Conservation (phyloP, 2,888 invertebrate species). For the Formica aserva region DNA sequence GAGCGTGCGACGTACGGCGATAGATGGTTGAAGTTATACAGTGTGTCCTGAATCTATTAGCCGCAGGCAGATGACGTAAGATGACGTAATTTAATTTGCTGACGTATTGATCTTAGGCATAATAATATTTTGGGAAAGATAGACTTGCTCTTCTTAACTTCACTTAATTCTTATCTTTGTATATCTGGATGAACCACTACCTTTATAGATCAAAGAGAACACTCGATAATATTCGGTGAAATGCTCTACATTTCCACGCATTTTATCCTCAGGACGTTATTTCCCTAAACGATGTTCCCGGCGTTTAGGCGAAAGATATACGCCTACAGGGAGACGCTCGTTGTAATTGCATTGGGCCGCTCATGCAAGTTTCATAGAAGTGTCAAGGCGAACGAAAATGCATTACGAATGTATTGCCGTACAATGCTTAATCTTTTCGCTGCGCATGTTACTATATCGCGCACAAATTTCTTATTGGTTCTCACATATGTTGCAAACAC, state of each 20-base stretch:
- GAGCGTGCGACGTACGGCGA: slow-evolving; percentile 1
- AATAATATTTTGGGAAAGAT: background rate
- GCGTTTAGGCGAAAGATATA: slow-evolving; percentile 5
- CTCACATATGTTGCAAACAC: background rate
- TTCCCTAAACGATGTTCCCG: background rate
- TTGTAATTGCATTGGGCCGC: slow-evolving; percentile 30
- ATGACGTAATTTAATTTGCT: slow-evolving; percentile 6
- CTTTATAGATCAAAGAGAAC: background rate
- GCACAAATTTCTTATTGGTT: background rate
- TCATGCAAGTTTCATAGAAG: slow-evolving; percentile 31
- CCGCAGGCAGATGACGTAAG: background rate
- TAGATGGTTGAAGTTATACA: slow-evolving; percentile 4
- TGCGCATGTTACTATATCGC: background rate
- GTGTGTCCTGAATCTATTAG: background rate
- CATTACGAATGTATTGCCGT: slow-evolving; percentile 5
- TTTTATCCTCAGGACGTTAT: background rate
- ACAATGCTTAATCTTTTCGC: slow-evolving; percentile 35
- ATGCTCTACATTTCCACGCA: background rate
- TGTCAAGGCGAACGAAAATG: slow-evolving; percentile 37
- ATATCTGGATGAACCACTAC: background rate
- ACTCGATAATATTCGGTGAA: background rate
- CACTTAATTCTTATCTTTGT: background rate
- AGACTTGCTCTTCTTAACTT: background rate
- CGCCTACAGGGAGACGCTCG: background rate
- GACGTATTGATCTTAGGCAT: background rate